A percentile compares a stretch with the other conserved stretches of the same genome.
Conservation (phyloP, 2,797 vertebrate genomes). For the Lacerta bilineata region DNA sequence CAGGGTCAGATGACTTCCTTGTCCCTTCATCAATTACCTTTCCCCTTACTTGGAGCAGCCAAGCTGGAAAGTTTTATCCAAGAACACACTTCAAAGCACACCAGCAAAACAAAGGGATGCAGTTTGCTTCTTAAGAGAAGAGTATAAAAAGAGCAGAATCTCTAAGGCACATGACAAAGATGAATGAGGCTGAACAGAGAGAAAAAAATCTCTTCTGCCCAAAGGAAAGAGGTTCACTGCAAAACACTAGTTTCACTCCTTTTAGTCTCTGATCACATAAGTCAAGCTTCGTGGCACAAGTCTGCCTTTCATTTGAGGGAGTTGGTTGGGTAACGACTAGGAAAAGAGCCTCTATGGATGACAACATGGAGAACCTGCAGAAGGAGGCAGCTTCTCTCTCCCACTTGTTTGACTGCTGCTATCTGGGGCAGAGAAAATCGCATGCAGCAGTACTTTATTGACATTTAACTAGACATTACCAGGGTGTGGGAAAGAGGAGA, state of each 20-base stretch:
- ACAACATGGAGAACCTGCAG: too few relatives aligned
- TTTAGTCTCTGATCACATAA: constrained; percentile 37
- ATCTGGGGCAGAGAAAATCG: background rate
- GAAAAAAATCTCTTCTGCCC: background rate
- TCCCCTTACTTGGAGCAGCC: constrained; percentile 46
- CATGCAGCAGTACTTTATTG: too few relatives aligned
- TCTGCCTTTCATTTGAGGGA: background rate
- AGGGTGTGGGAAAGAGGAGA: too few relatives aligned
- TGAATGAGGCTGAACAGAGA: constrained; percentile 25
- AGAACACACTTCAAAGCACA: constrained; percentile 56
- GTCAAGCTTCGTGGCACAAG: constrained; percentile 20
- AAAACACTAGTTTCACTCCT: constrained; percentile 49
- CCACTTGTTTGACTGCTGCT: background rate
- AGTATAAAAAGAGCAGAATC: background rate
- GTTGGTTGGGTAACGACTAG: background rate
- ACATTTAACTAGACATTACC: background rate
- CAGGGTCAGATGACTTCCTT: rapidly evolving
- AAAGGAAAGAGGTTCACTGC: constrained; percentile 28
- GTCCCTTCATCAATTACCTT: constrained; percentile 21
- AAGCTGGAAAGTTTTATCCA: constrained; percentile 70
- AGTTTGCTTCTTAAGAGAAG: background rate
- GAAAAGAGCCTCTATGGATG: background rate
- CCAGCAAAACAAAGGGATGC: constrained; percentile 59
- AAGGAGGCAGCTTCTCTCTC: background rate
- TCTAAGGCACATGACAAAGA: constrained; percentile 22